Conservation (phyloP, 2,888 invertebrate species). For the Sialis fuliginosa region DNA sequence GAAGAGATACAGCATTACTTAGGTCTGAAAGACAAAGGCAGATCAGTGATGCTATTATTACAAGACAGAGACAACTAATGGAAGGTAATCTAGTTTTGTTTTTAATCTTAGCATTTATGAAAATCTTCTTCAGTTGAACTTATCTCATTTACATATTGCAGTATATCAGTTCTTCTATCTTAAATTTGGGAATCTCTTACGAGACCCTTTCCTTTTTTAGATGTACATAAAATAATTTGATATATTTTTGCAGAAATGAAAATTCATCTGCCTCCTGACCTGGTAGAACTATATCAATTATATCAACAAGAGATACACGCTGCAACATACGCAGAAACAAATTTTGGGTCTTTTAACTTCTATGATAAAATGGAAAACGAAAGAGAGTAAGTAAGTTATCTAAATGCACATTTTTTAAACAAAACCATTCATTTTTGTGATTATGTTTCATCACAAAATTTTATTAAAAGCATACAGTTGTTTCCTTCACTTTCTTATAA, state of each 20-base stretch:
- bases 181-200: too few species aligned
- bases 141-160: too few species aligned
- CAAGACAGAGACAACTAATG: constrained; percentile 66
- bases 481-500: too few species aligned
- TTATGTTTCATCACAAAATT: too few species aligned
- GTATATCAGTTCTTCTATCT: too few species aligned
- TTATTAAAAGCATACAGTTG: too few species aligned
- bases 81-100: constrained; percentile 37
- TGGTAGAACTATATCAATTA: constrained; percentile 61
- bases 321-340: constrained; percentile 51
- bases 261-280: constrained; percentile 50
- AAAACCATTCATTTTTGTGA: too few species aligned
- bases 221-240: neutral
- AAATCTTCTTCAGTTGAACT: too few species aligned
- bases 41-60: constrained; percentile 82
- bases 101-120: too few species aligned
- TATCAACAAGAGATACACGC: constrained; percentile 81
- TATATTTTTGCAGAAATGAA: constrained; percentile 36
- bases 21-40: constrained; percentile 70
- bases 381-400: constrained; percentile 27
- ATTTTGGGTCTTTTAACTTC: constrained; percentile 29
- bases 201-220: too few species aligned
- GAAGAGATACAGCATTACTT: constrained; percentile 67
- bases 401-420: neutral
- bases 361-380: constrained; percentile 42